Conservation (phyloP, 2,797 vertebrate species). For the Crypturellus tataupa region DNA sequence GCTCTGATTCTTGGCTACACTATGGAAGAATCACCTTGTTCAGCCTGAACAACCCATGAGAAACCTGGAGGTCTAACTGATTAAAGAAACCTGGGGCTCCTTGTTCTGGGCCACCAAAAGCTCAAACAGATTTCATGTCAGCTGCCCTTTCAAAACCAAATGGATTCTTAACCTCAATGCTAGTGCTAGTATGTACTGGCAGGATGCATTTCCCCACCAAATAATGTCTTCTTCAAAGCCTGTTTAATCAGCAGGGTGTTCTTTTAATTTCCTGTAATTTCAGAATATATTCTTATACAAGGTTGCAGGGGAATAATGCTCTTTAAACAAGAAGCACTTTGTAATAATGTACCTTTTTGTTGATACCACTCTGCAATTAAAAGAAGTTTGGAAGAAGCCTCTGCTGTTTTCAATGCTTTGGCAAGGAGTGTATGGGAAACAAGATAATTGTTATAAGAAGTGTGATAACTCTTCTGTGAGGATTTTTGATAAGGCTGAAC, state of each 20-base stretch:
- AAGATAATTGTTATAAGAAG: neutral
- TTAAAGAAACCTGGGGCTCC: no score
- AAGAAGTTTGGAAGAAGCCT: neutral
- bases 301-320: conserved; percentile 16
- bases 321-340: neutral
- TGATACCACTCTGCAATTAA: conserved; percentile 7
- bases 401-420: neutral
- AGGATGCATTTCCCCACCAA: neutral
- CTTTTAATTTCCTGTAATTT: conserved; percentile 8
- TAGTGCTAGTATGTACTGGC: neutral
- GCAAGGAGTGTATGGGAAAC: neutral
- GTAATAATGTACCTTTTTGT: neutral
- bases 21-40: neutral
- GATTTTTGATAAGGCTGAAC: neutral
- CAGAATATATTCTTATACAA: neutral
- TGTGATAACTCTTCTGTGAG: neutral
- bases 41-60: neutral
- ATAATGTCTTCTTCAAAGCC: neutral
- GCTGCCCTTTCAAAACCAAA: neutral
- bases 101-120: rapidly evolving
- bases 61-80: neutral
- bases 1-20: neutral
- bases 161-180: neutral
- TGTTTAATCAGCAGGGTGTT: neutral
- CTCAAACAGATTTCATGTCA: neutral